Evolutionary conservation across 2,888 invertebrate genomes (phyloP).

Genomic region (Nemotelus nigrinus): DNA sequence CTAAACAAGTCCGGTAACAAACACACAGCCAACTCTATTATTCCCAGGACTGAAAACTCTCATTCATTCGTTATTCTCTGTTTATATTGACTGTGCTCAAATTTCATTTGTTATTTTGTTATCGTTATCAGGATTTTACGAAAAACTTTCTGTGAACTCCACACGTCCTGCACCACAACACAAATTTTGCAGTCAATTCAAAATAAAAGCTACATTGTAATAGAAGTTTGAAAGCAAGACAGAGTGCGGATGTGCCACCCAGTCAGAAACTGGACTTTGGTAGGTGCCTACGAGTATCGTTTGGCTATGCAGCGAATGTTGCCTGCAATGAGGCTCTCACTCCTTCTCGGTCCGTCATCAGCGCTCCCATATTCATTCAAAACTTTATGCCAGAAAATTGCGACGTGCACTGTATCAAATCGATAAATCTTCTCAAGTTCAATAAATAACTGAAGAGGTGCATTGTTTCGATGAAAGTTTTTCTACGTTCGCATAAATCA

Average conservation of each 20-base stretch:
- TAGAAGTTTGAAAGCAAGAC: not conserved
- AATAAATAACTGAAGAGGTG: conserved; percentile 51
- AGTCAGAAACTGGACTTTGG: too few relatives aligned
- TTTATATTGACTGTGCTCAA: not conserved
- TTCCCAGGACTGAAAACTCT: too few relatives aligned
- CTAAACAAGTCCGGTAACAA: too few relatives aligned
- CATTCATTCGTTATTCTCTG: too few relatives aligned
- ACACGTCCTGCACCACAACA: not conserved
- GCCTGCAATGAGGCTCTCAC: too few relatives aligned
- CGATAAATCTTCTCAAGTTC: conserved; percentile 50
- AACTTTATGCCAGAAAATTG: conserved; percentile 38
- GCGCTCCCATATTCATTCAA: conserved; percentile 3
- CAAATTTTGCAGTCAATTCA: not conserved
- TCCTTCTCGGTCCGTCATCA: too few relatives aligned
- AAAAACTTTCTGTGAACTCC: conserved; percentile 3
- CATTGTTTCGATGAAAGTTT: conserved; percentile 51
- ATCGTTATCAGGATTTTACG: not conserved
- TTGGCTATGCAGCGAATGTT: too few relatives aligned
- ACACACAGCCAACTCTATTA: too few relatives aligned
- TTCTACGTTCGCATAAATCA: conserved; percentile 49
- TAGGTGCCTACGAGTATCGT: too few relatives aligned
- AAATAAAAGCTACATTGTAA: conserved; percentile 16
- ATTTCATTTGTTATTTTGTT: conserved; percentile 24
- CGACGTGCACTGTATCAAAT: conserved; percentile 33
- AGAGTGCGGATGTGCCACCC: too few relatives aligned